A percentile compares a stretch with the other conserved stretches of the same genome.
Conservation (phyloP, 2,113 vertebrate species). For the Coryphaenoides rupestris region DNA sequence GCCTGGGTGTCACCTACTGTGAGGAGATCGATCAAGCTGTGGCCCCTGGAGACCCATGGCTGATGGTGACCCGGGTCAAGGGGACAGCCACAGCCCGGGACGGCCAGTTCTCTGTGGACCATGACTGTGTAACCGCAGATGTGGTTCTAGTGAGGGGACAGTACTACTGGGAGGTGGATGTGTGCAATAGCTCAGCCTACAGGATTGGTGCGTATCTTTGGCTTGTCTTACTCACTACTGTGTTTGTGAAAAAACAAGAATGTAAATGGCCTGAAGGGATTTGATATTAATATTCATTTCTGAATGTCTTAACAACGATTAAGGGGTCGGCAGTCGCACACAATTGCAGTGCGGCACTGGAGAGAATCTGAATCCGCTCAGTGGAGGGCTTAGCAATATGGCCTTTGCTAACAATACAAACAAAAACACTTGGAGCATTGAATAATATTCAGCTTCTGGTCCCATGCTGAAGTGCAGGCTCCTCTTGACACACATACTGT, state of each 20-base stretch:
- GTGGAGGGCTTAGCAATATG: too few relatives aligned
- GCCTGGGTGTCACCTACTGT: slow-evolving; percentile 45
- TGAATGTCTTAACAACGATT: too few relatives aligned
- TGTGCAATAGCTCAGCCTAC: slow-evolving; percentile 70
- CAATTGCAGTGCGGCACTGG: too few relatives aligned
- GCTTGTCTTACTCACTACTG: background rate
- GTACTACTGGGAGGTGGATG: slow-evolving; percentile 75
- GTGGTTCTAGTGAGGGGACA: slow-evolving; percentile 55
- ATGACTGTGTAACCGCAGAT: slow-evolving; percentile 46
- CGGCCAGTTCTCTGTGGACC: background rate
- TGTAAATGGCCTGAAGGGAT: background rate
- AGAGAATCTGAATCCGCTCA: too few relatives aligned
- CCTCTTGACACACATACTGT: too few relatives aligned
- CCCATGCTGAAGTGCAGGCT: too few relatives aligned
- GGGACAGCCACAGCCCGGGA: slow-evolving; percentile 5
- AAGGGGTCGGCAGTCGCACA: too few relatives aligned
- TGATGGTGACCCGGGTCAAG: background rate
- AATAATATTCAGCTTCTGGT: too few relatives aligned
- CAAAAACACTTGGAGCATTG: too few relatives aligned
- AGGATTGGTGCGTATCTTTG: slow-evolving; percentile 55
- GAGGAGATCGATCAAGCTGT: slow-evolving; percentile 1
- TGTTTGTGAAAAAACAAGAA: background rate
- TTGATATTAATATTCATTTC: background rate
- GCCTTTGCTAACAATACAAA: too few relatives aligned
- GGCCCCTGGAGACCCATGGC: background rate